Base-by-base conservation (phyloP, 2,888 invertebrate species). In the Meteorus colon region DNA sequence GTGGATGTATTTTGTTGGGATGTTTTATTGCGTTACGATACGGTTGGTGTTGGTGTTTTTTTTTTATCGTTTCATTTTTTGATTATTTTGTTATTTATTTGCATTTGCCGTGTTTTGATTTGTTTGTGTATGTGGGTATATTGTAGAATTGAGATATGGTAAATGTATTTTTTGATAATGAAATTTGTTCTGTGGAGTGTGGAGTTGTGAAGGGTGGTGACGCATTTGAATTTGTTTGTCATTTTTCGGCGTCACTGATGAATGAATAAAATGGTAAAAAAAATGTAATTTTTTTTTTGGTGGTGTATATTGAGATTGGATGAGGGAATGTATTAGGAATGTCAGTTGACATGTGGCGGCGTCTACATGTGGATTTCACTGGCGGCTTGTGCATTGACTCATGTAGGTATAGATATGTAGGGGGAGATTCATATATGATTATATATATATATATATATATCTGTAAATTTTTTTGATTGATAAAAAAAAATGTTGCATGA, bases 271-370 rank as follows among this genome's bases (percentile, higher is more conserved):
- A 48, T 48, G 16, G 16, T 48, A 48, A 48, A 48, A 48, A 48
- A 31, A 45, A 27, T 24, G 19, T 3, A 1, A n/a, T 12, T 6
- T 62, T 62, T 62, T 62, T 29, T 27, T 27, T 29, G 10, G 31
- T 29, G 27, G 8, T 27, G 60, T 14, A 31, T 45, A 27, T 55
- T 55, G 31, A 27, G 48, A 55, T 51, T 66, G 66, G 73, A 73
- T 73, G 73, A 65, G 73, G 8, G 73, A 73, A 65, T 67, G 66
- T 55, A 51, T 51, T 55, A 34, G 66, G 41, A 37, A 66, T 59
- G 66, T 66, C 73, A 29, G 48, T 48, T 48, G 41, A 48, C n/a
- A 48, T 16, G n/a, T 14, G 48, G 6, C 6, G 16, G 16, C 4
- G 48, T 48, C n/a, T 48, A 16, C 12, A 41, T 41, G 12, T 41